phyloP scores from a whole-genome alignment of 92 coral and sea anemone species.

The Micromussa lordhowensis region DNA sequence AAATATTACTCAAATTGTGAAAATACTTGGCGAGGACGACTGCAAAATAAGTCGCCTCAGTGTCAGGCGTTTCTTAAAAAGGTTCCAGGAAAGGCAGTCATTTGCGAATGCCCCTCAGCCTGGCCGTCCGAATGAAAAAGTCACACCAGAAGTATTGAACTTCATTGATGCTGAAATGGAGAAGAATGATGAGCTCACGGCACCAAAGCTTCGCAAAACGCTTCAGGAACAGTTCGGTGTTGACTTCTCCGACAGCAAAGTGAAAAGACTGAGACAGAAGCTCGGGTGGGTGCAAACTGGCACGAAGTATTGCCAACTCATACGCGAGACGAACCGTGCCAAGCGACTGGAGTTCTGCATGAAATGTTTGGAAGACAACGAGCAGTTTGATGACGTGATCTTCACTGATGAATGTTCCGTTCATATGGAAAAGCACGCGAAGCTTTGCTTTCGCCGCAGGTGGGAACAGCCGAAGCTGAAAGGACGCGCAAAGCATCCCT shows the following conservation, averaged over 20 bases:
- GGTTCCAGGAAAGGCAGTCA: no score
- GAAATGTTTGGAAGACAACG: constrained; percentile 35
- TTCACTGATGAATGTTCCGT: constrained; percentile 70
- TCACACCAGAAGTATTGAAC: no score
- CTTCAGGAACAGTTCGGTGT: constrained; percentile 25
- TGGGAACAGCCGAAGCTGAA: constrained; percentile 41
- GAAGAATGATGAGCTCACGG: constrained; percentile 57
- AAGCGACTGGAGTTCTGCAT: constrained; percentile 53
- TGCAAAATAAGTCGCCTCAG: not conserved
- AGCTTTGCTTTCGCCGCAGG: constrained; percentile 26
- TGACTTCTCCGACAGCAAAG: no score
- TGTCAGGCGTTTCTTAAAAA: no score
- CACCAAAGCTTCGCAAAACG: constrained; percentile 28
- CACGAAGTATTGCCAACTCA: constrained; percentile 63
- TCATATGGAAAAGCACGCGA: no score
- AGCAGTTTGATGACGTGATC: constrained; percentile 59
- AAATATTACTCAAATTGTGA: not conserved
- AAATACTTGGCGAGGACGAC: not conserved
- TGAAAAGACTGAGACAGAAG: constrained; percentile 39
- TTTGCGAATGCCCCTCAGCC: not conserved
- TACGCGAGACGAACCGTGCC: constrained; percentile 49
- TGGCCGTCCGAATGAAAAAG: not conserved
- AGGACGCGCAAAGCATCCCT: constrained; percentile 37
- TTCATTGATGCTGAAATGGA: constrained; percentile 30
- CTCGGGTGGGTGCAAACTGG: constrained; percentile 73